A percentile compares a stretch with the other conserved stretches of the same genome.
These are phyloP conservation scores for Podarcis siculus DNA, from an alignment of 2,797 vertebrate species.

Conservation along the genomic window DNA sequence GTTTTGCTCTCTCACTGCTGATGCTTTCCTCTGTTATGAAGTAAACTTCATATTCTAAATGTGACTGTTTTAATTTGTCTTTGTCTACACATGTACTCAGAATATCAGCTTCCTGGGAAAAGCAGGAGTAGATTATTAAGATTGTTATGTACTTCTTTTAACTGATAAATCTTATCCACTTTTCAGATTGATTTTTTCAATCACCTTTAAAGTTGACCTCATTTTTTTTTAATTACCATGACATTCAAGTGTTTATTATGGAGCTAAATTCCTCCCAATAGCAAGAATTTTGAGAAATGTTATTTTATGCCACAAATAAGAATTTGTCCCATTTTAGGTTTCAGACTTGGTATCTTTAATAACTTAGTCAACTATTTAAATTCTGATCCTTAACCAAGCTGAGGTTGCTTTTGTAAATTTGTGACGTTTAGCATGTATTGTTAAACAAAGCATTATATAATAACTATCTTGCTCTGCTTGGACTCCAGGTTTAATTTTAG, in stretches of 20 bases:
- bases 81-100: background rate
- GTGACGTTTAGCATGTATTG: conserved; percentile 51
- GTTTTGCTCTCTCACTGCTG: background rate
- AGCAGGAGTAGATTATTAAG: background rate
- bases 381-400: conserved; percentile 52
- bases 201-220: conserved; percentile 35
- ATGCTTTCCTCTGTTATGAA: background rate
- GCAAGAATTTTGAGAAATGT: background rate
- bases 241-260: background rate
- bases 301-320: background rate
- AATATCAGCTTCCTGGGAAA: background rate
- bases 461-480: conserved; percentile 7
- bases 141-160: background rate
- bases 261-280: background rate
- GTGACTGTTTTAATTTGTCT: background rate
- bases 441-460: conserved; percentile 15
- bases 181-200: background rate
- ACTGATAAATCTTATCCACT: background rate
- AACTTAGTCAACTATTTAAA: conserved; percentile 32
- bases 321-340: background rate
- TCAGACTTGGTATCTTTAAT: conserved; percentile 32
- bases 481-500: rapidly evolving
- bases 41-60: background rate
- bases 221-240: conserved; percentile 21
- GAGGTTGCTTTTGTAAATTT: conserved; percentile 38